Evolutionary conservation across 2,797 vertebrate species (phyloP).

Genomic region (Leptodactylus fallax): DNA sequence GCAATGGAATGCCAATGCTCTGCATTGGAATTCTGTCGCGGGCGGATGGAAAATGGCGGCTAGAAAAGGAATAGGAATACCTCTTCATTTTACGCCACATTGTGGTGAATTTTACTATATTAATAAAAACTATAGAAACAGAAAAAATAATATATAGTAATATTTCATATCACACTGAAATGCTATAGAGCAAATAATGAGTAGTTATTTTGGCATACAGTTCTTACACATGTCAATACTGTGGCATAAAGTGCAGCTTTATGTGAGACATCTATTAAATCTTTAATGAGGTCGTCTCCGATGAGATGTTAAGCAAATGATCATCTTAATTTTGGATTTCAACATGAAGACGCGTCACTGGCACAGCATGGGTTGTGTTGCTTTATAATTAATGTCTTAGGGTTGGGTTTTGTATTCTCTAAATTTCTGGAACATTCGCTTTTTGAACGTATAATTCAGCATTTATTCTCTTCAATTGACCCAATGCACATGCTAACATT

Average conservation of each 20-base stretch:
- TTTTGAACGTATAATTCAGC: not conserved
- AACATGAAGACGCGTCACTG: not conserved
- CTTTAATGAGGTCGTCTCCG: conserved; percentile 38
- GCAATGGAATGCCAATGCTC: too few relatives aligned
- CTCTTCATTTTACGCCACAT: too few relatives aligned
- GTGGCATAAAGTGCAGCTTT: conserved; percentile 29
- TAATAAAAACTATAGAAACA: too few relatives aligned
- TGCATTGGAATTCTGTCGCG: too few relatives aligned
- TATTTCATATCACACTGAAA: conserved; percentile 36
- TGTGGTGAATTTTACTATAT: too few relatives aligned
- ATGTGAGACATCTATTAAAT: conserved; percentile 44
- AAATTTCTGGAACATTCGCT: not conserved
- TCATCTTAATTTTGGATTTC: conserved; percentile 53
- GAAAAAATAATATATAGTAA: not conserved
- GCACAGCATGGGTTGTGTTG: not conserved
- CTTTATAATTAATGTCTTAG: conserved; percentile 26
- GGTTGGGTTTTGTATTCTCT: not conserved
- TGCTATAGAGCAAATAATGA: conserved; percentile 51
- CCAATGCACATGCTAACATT: not conserved
- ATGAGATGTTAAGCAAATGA: conserved; percentile 33
- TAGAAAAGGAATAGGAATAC: too few relatives aligned
- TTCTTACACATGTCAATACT: conserved; percentile 53
- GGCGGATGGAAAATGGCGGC: too few relatives aligned
- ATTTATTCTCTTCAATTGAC: not conserved
- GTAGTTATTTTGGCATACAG: conserved; percentile 38